Evolutionary conservation across 2,113 vertebrate species (phyloP).

Genomic region (Vimba vimba): DNA sequence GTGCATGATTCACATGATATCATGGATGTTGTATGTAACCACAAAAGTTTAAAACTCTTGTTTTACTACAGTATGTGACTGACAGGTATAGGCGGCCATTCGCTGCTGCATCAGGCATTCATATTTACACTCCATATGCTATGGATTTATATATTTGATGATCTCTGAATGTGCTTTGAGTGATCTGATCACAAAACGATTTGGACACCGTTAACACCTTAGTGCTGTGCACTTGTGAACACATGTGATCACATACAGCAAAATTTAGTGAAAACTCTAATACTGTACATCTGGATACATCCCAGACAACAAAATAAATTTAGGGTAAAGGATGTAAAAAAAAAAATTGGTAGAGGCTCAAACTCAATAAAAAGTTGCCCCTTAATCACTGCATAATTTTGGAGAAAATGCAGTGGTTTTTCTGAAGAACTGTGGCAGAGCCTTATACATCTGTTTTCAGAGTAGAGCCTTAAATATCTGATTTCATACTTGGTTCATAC

Average conservation of each 20-base stretch:
- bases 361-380: neutral
- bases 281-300: neutral
- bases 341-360: neutral
- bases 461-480: slow-evolving; percentile 11
- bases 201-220: neutral
- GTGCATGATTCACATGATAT: neutral
- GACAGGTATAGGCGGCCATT: neutral
- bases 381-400: neutral
- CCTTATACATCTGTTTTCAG: slow-evolving; percentile 6
- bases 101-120: neutral
- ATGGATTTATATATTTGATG: neutral
- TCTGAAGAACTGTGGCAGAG: neutral
- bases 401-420: neutral
- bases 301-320: neutral
- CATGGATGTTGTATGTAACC: neutral
- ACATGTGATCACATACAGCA: neutral
- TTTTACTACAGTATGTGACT: neutral
- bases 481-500: slow-evolving; percentile 13
- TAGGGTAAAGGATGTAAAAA: neutral
- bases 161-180: neutral
- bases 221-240: neutral
- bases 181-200: neutral
- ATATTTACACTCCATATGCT: neutral
- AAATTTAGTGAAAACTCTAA: too few relatives aligned
- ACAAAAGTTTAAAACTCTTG: neutral